These are phyloP conservation scores for Anorthoa munda DNA, from an alignment of 2,888 invertebrate genomes.

Conservation along the genomic window DNA sequence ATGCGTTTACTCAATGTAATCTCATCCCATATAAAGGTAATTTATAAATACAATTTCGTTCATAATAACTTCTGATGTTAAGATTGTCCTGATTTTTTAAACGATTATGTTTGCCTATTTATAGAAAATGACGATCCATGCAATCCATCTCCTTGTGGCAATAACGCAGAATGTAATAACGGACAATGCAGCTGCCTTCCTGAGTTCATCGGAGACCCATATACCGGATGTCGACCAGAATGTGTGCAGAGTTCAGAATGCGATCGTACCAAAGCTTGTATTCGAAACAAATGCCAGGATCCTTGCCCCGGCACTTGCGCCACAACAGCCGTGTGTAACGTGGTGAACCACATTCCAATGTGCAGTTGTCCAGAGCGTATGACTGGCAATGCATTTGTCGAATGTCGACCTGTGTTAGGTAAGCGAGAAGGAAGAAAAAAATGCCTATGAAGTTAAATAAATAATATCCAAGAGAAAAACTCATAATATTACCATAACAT, in stretches of 20 bases:
- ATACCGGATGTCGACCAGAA: constrained; percentile 94
- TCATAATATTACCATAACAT: not conserved
- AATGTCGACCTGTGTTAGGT: constrained; percentile 91
- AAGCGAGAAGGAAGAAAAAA: constrained; percentile 57
- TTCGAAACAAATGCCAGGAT: constrained; percentile 94
- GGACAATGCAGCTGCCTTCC: constrained; percentile 93
- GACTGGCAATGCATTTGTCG: constrained; percentile 93
- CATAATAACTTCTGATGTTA: not conserved
- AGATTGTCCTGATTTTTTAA: constrained; percentile 1
- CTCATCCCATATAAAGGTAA: constrained; percentile 82
- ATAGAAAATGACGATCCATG: constrained; percentile 91
- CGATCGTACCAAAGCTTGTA: constrained; percentile 92
- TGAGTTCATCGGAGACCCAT: constrained; percentile 95
- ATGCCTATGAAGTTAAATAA: not conserved
- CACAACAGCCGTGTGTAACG: constrained; percentile 93
- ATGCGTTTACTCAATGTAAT: constrained; percentile 91
- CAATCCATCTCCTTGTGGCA: constrained; percentile 92
- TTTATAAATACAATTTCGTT: constrained; percentile 10
- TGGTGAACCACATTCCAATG: constrained; percentile 92
- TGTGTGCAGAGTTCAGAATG: constrained; percentile 95
- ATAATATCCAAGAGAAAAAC: not conserved
- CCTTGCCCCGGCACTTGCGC: constrained; percentile 96
- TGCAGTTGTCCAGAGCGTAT: constrained; percentile 92
- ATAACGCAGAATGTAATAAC: constrained; percentile 93
- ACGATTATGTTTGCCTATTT: constrained; percentile 46